These are phyloP conservation scores for Myotis daubentonii DNA, from an alignment of 2,797 vertebrate genomes.

Conservation along the genomic window DNA sequence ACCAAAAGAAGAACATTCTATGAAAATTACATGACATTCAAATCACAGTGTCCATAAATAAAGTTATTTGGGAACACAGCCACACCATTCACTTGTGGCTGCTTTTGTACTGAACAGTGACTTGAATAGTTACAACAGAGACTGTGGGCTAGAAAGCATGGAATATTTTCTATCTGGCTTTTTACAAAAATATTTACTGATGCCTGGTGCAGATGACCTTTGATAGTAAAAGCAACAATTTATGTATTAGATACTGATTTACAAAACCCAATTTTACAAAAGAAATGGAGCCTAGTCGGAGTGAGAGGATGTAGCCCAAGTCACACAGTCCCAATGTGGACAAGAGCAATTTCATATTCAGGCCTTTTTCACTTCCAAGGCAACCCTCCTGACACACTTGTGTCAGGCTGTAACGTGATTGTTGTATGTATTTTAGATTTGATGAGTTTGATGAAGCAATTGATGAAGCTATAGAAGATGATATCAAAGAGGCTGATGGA, in stretches of 20 bases:
- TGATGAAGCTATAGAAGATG: slow-evolving; percentile 98
- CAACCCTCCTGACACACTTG: not conserved
- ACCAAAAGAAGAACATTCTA: not conserved
- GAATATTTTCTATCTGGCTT: not conserved
- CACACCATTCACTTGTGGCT: not conserved
- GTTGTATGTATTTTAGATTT: slow-evolving; percentile 88
- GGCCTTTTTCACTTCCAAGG: not conserved
- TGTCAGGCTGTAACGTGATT: not conserved
- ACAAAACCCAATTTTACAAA: not conserved
- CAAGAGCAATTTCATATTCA: not conserved
- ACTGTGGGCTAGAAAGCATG: not conserved
- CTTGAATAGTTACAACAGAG: not conserved
- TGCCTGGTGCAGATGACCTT: not conserved
- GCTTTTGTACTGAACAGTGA: not conserved
- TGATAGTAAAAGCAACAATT: not conserved
- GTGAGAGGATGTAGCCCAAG: not conserved
- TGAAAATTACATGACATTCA: not conserved
- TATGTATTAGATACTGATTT: not conserved
- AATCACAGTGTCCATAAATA: not conserved
- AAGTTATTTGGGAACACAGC: not conserved
- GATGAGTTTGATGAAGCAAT: slow-evolving; percentile 99
- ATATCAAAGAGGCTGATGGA: slow-evolving; percentile 92
- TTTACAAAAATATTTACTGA: slow-evolving; percentile 13
- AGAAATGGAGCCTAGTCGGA: not conserved
- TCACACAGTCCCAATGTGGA: not conserved